phyloP scores from a whole-genome alignment of 1,140 invertebrate species.

The Tetramorium parvispinum region DNA sequence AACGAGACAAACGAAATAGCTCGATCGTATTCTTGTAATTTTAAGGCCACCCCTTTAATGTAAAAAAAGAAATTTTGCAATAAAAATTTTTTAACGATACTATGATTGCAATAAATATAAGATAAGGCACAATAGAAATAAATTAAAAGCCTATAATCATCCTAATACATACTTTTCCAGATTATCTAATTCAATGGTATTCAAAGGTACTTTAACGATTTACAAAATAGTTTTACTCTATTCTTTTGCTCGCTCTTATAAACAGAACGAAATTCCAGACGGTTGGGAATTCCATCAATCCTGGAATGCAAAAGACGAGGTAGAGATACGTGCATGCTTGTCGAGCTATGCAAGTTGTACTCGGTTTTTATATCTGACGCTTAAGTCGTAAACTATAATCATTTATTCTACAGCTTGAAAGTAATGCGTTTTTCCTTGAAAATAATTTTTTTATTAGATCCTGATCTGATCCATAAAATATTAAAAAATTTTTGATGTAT shows the following conservation, averaged over 20 bases:
- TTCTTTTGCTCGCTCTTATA: conserved; percentile 3
- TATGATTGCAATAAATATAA: background rate
- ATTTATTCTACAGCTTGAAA: background rate
- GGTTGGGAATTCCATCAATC: conserved; percentile 37
- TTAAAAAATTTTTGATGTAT: background rate
- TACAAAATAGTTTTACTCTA: background rate
- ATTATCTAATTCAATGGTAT: conserved; percentile 21
- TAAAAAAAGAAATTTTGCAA: background rate
- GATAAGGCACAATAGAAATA: background rate
- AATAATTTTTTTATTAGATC: background rate
- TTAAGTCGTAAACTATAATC: background rate
- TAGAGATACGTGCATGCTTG: conserved; percentile 10
- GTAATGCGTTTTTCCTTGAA: background rate
- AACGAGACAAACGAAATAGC: background rate
- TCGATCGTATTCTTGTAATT: background rate
- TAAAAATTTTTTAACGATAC: background rate
- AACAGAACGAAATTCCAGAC: conserved; percentile 25
- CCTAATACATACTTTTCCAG: background rate
- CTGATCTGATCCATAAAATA: background rate
- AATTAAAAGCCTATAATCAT: background rate
- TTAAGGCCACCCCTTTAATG: background rate
- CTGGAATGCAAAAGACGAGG: conserved; percentile 28
- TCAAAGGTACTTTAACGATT: background rate
- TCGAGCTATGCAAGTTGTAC: conserved; percentile 32
- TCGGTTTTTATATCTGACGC: conserved; percentile 31